These are phyloP conservation scores for Caenorhabditis briggsae DNA, from an alignment of 1,140 invertebrate genomes.

Conservation along the genomic window DNA sequence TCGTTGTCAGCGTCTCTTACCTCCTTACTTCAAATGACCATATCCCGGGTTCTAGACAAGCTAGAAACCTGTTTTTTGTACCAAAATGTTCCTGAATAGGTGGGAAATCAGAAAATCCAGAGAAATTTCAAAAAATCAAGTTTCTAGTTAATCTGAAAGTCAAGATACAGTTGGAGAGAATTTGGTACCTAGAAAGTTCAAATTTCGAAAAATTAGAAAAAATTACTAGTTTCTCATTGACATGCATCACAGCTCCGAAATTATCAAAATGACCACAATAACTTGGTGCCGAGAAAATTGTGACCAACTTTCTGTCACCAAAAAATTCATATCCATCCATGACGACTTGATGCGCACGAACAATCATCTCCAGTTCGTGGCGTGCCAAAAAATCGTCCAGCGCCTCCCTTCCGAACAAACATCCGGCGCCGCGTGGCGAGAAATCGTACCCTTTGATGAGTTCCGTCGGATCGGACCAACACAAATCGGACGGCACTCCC, in stretches of 20 bases:
- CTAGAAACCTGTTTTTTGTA: too few species aligned
- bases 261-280: conserved; percentile 74
- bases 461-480: conserved; percentile 87
- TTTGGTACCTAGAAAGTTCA: too few species aligned
- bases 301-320: conserved; percentile 68
- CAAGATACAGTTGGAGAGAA: too few species aligned
- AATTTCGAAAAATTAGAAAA: too few species aligned
- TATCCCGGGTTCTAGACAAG: not conserved
- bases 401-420: conserved; percentile 68
- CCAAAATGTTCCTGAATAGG: too few species aligned
- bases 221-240: conserved; percentile 89
- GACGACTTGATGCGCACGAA: conserved; percentile 78
- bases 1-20: not conserved
- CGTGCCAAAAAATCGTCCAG: conserved; percentile 63
- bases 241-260: conserved; percentile 68
- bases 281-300: conserved; percentile 71
- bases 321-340: conserved; percentile 82
- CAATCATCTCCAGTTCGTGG: conserved; percentile 67
- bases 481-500: conserved; percentile 63
- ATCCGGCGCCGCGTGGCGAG: conserved; percentile 82
- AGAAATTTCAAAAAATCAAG: too few species aligned
- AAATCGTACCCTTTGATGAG: conserved; percentile 82
- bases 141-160: too few species aligned
- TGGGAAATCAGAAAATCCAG: too few species aligned
- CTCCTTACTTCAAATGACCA: not conserved